Evolutionary conservation across 35 echinoderm and acorn worm genomes (phyloP), one percentile per base, ranked within the genome.

Genomic region (Amphiura filiformis): DNA sequence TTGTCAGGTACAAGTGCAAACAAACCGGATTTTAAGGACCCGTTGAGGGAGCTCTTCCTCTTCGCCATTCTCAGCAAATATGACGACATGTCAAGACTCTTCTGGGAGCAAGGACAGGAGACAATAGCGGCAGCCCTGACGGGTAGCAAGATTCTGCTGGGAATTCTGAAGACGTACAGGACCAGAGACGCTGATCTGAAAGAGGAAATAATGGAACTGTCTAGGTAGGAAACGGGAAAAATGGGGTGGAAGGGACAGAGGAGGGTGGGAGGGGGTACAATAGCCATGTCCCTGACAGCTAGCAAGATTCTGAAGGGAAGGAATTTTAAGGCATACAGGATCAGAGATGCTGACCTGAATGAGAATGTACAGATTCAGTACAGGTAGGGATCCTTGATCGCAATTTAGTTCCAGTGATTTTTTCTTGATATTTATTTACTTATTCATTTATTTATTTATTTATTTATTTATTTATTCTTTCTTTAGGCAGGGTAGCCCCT

Each of bases 61-160:
- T 91, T 57, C 41, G 80, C 95, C 22, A 81, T 97, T n/a, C 40
- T 97, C 14, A 77, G 89, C 82, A 94, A 94, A 52, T 77, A 86
- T 20, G 34, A 84, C 12, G 92, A 94, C 5, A 97, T 97, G 95
- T 89, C 95, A 9, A 47, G 78, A 9, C 78, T 94, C 26, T 88
- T 97, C 57, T 97, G 95, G 95, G 92, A 97, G 47, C 89, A 92
- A 38, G 82, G 93, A 22, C 90, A 86, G 37, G 95, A 97, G 33
- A 82, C 92, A 22, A 94, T 97, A 11, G 89, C 92, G 18, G 83
- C 92, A 7, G 95, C 95, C 41, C 89, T 97, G 18, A 86, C 89
- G 20, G 92, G 89, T 12, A 86, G 89, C 28, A 91, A 89, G 89
- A 92, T 97, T 22, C 86, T 94, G 15, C 94, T 94, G 76, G 30